Evolutionary conservation across 2,888 invertebrate genomes (phyloP).

Genomic region (Leptinotarsa juncta): DNA sequence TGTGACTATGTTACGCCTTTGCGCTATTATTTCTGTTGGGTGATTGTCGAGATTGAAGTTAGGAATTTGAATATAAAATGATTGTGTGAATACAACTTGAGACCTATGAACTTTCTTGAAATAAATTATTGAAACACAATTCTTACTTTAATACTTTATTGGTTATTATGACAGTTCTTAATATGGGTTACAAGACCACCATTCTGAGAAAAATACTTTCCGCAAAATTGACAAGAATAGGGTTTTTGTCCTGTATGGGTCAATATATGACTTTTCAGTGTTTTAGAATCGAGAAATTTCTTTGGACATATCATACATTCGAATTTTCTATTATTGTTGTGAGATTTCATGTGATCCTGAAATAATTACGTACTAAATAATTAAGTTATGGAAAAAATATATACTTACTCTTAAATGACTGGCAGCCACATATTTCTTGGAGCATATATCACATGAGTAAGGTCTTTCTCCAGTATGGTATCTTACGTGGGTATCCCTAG

Average conservation of each 20-base stretch:
- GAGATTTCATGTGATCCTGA: constrained; percentile 60
- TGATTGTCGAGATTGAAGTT: too few species aligned
- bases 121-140: not conserved
- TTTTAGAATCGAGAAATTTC: constrained; percentile 58
- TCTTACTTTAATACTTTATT: constrained; percentile 23
- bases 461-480: constrained; percentile 64
- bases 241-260: constrained; percentile 60
- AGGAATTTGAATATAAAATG: too few species aligned
- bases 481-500: constrained; percentile 63
- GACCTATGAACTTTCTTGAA: not conserved
- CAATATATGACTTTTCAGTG: constrained; percentile 58
- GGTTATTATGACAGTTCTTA: constrained; percentile 45
- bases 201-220: constrained; percentile 55
- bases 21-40: too few species aligned
- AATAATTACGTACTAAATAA: constrained; percentile 29
- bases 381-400: not conserved
- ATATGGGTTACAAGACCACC: constrained; percentile 50
- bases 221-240: constrained; percentile 58
- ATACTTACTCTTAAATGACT: constrained; percentile 61
- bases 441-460: constrained; percentile 60
- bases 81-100: too few species aligned
- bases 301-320: constrained; percentile 60
- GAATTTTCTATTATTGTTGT: constrained; percentile 56
- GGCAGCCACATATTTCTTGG: constrained; percentile 63
- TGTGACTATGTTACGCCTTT: too few species aligned